Conservation (phyloP, 2,113 vertebrate genomes). For the Bostrychus sinensis region DNA sequence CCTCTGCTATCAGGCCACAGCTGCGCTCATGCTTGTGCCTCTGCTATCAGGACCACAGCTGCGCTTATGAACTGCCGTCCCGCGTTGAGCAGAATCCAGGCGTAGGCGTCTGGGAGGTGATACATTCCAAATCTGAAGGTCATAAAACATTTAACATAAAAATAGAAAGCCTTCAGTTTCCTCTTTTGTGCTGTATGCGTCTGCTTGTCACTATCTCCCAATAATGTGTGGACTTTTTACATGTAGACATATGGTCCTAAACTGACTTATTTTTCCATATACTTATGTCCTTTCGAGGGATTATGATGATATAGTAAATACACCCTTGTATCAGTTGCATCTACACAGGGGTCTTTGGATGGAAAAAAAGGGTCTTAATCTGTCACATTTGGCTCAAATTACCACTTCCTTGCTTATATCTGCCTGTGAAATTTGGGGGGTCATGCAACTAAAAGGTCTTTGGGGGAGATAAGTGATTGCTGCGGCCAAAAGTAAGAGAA, state of each 20-base stretch:
- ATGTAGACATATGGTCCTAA: no score
- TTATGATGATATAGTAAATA: no score
- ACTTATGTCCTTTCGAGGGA: no score
- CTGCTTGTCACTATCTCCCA: not conserved
- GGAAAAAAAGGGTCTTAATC: slow-evolving; percentile 38
- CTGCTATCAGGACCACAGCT: slow-evolving; percentile 55
- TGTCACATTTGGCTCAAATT: slow-evolving; percentile 60
- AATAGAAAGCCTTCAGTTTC: slow-evolving; percentile 66
- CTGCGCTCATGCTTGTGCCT: slow-evolving; percentile 38
- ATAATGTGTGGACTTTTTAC: no score
- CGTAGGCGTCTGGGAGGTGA: slow-evolving; percentile 67
- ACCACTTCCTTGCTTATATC: slow-evolving; percentile 46
- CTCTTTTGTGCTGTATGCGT: slow-evolving; percentile 25
- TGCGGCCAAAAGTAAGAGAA: slow-evolving; percentile 7
- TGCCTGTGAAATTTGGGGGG: slow-evolving; percentile 30
- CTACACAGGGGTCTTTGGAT: not conserved
- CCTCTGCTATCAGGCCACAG: slow-evolving; percentile 49
- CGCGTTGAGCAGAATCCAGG: slow-evolving; percentile 52
- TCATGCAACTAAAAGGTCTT: slow-evolving; percentile 2
- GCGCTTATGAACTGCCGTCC: slow-evolving; percentile 34
- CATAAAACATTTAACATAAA: slow-evolving; percentile 65
- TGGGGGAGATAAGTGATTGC: slow-evolving; percentile 11
- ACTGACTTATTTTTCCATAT: no score
- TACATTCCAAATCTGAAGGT: slow-evolving; percentile 76
- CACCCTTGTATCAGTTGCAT: no score